A percentile compares a stretch with the other conserved stretches of the same genome.
These are phyloP conservation scores for Helicorthomorpha holstii DNA, from an alignment of 1,140 invertebrate genomes.

Conservation along the genomic window DNA sequence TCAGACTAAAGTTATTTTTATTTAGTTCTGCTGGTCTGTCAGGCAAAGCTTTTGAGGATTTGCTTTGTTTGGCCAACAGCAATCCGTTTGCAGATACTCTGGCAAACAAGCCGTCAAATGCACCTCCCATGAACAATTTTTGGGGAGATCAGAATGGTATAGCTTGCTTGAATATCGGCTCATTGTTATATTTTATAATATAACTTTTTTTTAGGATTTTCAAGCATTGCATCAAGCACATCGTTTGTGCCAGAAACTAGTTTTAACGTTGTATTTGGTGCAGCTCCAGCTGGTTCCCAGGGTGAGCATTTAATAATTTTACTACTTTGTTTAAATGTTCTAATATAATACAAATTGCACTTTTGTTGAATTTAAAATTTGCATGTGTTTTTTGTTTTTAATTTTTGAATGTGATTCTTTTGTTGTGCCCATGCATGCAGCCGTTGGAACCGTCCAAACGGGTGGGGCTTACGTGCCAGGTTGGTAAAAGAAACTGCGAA, in stretches of 20 bases:
- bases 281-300: too few species aligned
- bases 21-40: too few species aligned
- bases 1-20: neutral
- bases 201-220: too few species aligned
- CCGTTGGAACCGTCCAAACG: neutral
- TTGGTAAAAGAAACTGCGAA: too few species aligned
- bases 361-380: too few species aligned
- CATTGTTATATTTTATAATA: too few species aligned
- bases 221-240: neutral
- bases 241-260: slow-evolving; percentile 20
- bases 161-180: too few species aligned
- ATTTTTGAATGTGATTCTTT: neutral
- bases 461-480: slow-evolving; percentile 12
- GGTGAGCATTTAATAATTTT: too few species aligned
- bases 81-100: slow-evolving; percentile 87
- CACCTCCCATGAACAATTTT: neutral
- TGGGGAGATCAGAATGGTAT: slow-evolving; percentile 11
- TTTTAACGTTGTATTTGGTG: slow-evolving; percentile 22
- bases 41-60: slow-evolving; percentile 65
- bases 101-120: slow-evolving; percentile 22
- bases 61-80: slow-evolving; percentile 58
- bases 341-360: too few species aligned
- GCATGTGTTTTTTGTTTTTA: too few species aligned
- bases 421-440: neutral
- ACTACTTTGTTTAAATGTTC: too few species aligned